A percentile compares a stretch with the other conserved stretches of the same genome.
phyloP scores from a whole-genome alignment of 2,888 invertebrate species.

The Cyclophora punctaria region DNA sequence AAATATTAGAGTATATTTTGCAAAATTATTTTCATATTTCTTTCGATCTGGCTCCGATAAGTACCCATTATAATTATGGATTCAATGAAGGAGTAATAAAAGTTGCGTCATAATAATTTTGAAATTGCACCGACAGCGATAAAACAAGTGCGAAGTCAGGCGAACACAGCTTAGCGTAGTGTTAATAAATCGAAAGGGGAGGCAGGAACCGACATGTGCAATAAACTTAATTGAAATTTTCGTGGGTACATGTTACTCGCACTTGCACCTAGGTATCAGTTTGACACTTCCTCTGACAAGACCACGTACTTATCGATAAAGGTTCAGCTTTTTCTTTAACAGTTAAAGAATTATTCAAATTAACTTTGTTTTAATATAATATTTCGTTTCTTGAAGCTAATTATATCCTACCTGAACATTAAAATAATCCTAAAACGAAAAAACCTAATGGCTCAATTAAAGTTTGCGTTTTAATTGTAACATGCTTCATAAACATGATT shows the following conservation, averaged over 20 bases:
- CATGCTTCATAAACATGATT: conserved; percentile 7
- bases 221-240: conserved; percentile 68
- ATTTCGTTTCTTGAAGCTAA: too few relatives aligned
- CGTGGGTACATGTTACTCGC: conserved; percentile 61
- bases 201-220: conserved; percentile 47
- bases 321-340: too few relatives aligned
- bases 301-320: conserved; percentile 10
- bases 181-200: conserved; percentile 48
- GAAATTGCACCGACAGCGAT: conserved; percentile 41
- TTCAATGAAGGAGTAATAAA: conserved; percentile 5
- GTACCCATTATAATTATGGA: background rate
- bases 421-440: background rate
- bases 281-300: conserved; percentile 32
- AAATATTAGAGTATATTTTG: too few relatives aligned
- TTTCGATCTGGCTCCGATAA: too few relatives aligned
- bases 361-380: background rate
- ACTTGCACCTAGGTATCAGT: conserved; percentile 61
- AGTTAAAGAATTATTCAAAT: background rate
- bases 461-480: conserved; percentile 5
- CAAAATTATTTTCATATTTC: too few relatives aligned
- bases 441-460: conserved; percentile 11
- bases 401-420: background rate
- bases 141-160: conserved; percentile 49
- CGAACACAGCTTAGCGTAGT: conserved; percentile 40
- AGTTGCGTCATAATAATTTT: conserved; percentile 35